Percentiles rank a stretch among this genome's conserved stretches.
Evolutionary conservation across 2,888 invertebrate genomes (phyloP).

Genomic region (Erpobdella octoculata): DNA sequence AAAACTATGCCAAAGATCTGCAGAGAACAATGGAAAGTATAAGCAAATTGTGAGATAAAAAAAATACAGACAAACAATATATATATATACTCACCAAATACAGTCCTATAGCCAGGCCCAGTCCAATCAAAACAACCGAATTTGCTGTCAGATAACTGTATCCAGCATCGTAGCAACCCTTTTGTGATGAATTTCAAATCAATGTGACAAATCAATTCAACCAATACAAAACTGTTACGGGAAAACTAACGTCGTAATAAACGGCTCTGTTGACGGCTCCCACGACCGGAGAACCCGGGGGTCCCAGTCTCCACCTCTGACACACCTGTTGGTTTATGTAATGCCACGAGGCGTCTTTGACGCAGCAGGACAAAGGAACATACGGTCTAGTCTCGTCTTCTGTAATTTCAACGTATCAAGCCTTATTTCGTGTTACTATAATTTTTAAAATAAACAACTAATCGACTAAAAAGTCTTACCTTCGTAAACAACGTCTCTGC

Average conservation of each 20-base stretch:
- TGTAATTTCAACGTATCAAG: no score
- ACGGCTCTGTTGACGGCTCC: slow-evolving; percentile 39
- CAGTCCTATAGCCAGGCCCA: slow-evolving; percentile 35
- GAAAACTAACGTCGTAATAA: slow-evolving; percentile 36
- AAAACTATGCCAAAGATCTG: slow-evolving; percentile 34
- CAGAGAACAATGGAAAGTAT: slow-evolving; percentile 5
- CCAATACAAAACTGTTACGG: neutral
- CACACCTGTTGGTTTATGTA: slow-evolving; percentile 37
- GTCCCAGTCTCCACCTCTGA: slow-evolving; percentile 39
- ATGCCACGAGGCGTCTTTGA: slow-evolving; percentile 36
- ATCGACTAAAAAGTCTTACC: slow-evolving; percentile 9
- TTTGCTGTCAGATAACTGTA: slow-evolving; percentile 36
- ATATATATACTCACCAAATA: slow-evolving; percentile 35
- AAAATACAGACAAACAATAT: no score
- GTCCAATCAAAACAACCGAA: slow-evolving; percentile 36
- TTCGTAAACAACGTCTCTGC: slow-evolving; percentile 27
- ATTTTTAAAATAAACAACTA: neutral
- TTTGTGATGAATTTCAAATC: neutral
- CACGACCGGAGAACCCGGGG: slow-evolving; percentile 35
- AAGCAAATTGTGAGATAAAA: no score
- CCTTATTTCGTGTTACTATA: neutral
- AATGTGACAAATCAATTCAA: neutral
- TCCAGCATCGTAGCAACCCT: slow-evolving; percentile 39
- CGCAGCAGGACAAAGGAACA: slow-evolving; percentile 39
- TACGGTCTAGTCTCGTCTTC: slow-evolving; percentile 38